Evolutionary conservation across 1,140 invertebrate genomes (phyloP), one percentile per base, ranked within the genome.

Genomic region (Lepidotrigona ventralis): DNA sequence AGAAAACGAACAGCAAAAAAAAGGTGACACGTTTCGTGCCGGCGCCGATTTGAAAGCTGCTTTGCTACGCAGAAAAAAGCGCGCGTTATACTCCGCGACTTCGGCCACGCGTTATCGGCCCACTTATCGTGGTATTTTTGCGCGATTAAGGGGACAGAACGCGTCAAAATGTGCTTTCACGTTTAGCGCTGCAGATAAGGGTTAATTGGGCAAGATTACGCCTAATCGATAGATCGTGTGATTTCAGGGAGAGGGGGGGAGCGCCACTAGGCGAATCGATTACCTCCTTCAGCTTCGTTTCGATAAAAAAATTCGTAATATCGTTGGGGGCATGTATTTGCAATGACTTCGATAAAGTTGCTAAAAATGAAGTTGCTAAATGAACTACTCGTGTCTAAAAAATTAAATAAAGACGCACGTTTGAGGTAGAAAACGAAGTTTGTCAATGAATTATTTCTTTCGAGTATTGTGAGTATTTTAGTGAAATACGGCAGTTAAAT

Each of bases 131-230:
- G 60, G 26, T 19, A 17, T 9, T 63, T 75, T 75, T 29, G 8
- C 33, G 19, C 66, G 33, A 79, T 74, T 56, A 64, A 64, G 21
- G 21, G 23, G 21, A 33, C 29, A 46, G 12, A 4, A 0, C 53
- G n/a, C 58, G 56, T 33, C 58, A 66, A 75, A 81, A 26, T 54
- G 51, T 46, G 26, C 33, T 39, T 46, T 14, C 71, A 21, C 53
- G 54, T 71, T 79, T n/a, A 58, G 2, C 29, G 12, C 15, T 12
- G 6, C 0, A 21, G 63, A 75, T 75, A 74, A 75, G 26, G n/a
- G 23, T 17, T 81, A 75, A 81, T 66, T 81, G 29, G 23, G 1
- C 12, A 54, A 79, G 76, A 78, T 53, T 68, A 64, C 33, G n/a
- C 21, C 6, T 5, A 53, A 63, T 53, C 75, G 75, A 77, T 66